phyloP scores from a whole-genome alignment of 1,140 invertebrate genomes.

The Contarinia nasturtii region DNA sequence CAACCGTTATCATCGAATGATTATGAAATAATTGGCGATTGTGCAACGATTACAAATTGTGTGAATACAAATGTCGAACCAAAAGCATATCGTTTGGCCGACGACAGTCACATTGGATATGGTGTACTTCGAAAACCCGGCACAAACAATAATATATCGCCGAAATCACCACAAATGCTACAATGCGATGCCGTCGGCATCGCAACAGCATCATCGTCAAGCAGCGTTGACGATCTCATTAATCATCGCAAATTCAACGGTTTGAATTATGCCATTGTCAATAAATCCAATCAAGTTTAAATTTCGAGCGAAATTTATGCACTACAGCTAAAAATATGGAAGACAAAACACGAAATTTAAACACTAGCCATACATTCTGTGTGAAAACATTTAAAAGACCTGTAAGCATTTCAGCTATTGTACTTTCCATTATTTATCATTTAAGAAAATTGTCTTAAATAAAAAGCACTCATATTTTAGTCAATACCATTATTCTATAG shows the following conservation, averaged over 20 bases:
- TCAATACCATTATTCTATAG: too few relatives aligned
- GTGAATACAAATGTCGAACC: constrained; percentile 21
- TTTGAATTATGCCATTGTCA: constrained; percentile 57
- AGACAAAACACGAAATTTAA: too few relatives aligned
- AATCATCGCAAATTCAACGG: constrained; percentile 52
- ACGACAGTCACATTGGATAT: constrained; percentile 59
- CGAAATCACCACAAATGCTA: background rate
- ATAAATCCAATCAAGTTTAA: constrained; percentile 60
- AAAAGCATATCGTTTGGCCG: constrained; percentile 42
- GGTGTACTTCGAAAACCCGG: constrained; percentile 50
- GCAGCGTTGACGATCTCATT: constrained; percentile 19
- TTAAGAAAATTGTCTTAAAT: too few relatives aligned
- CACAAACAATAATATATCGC: background rate
- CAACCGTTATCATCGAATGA: background rate
- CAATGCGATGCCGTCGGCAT: too few relatives aligned
- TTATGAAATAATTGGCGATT: constrained; percentile 13
- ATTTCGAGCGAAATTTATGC: background rate
- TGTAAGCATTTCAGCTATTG: too few relatives aligned
- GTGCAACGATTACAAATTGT: too few relatives aligned
- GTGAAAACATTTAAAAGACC: too few relatives aligned
- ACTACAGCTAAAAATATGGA: background rate
- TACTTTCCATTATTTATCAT: too few relatives aligned
- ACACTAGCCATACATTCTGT: too few relatives aligned
- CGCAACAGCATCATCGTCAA: constrained; percentile 11
- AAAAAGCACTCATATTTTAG: too few relatives aligned